Evolutionary conservation across 1,140 invertebrate species (phyloP).

Genomic region (Globodera ellingtonae): DNA sequence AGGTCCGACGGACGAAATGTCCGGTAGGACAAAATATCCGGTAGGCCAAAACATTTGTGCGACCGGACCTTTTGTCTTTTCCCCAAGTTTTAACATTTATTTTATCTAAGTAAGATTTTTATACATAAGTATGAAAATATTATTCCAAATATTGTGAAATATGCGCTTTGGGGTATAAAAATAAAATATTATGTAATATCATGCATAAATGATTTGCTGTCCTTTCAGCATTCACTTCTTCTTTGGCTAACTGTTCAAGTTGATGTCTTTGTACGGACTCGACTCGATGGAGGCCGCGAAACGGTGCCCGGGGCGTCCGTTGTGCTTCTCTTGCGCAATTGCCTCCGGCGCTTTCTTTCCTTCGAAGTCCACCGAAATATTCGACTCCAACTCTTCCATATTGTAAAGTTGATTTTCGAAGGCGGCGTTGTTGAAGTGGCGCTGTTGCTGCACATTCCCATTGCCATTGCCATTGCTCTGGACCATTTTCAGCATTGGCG

Average conservation of each 20-base stretch:
- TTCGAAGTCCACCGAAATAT: slow-evolving; percentile 1
- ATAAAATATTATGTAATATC: too few species aligned
- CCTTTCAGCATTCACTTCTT: background rate
- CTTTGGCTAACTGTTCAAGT: background rate
- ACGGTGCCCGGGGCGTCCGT: background rate
- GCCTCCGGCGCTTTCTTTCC: slow-evolving; percentile 5
- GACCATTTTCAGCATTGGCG: background rate
- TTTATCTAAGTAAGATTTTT: too few species aligned
- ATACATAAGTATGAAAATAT: too few species aligned
- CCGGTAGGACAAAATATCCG: too few species aligned
- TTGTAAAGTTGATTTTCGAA: slow-evolving; percentile 27
- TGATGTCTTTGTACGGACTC: slow-evolving; percentile 8
- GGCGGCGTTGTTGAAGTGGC: slow-evolving; percentile 21
- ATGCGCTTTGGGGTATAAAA: too few species aligned
- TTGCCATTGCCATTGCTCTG: background rate
- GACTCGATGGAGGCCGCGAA: background rate
- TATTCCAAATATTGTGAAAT: too few species aligned
- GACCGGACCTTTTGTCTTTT: too few species aligned
- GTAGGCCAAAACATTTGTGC: too few species aligned
- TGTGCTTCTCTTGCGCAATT: background rate
- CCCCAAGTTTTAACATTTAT: too few species aligned
- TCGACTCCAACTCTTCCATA: slow-evolving; percentile 14
- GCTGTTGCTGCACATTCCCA: background rate
- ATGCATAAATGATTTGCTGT: background rate
- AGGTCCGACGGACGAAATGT: too few species aligned